Evolutionary conservation across 1,140 invertebrate genomes (phyloP).

Genomic region (Amphibalanus amphitrite): DNA sequence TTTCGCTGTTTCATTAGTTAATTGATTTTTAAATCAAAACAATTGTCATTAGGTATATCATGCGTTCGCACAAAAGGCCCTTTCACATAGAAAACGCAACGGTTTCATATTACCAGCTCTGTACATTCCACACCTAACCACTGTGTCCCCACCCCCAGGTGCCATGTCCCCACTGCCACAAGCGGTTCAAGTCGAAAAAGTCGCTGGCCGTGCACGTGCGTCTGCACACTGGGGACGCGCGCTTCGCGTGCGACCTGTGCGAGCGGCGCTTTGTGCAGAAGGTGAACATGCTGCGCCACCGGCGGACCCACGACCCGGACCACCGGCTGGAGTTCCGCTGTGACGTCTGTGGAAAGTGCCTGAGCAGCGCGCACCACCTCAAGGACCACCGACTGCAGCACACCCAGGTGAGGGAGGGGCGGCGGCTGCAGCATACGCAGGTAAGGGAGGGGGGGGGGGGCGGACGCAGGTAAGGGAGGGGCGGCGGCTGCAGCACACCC

Average conservation of each 20-base stretch:
- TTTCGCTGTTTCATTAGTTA: no score
- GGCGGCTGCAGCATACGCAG: background rate
- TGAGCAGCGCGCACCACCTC: background rate
- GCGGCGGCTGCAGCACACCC: background rate
- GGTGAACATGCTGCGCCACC: background rate
- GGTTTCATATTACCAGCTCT: no score
- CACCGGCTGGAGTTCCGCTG: background rate
- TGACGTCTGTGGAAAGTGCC: background rate
- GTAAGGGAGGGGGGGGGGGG: background rate
- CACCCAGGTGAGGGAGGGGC: no score
- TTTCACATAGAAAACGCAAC: no score
- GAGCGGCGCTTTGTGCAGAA: background rate
- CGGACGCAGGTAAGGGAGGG: no score
- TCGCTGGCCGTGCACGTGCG: background rate
- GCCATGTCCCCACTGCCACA: background rate
- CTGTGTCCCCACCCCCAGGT: background rate
- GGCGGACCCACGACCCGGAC: background rate
- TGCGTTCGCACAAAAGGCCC: no score
- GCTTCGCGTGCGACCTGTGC: background rate
- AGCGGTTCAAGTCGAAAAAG: background rate
- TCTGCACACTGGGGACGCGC: background rate
- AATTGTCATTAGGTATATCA: no score
- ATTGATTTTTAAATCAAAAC: no score
- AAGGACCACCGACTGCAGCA: background rate
- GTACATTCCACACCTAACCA: no score